A percentile compares a stretch with the other conserved stretches of the same genome.
Conservation (phyloP, 2,113 vertebrate species). For the Cephalopholis sonnerati region DNA sequence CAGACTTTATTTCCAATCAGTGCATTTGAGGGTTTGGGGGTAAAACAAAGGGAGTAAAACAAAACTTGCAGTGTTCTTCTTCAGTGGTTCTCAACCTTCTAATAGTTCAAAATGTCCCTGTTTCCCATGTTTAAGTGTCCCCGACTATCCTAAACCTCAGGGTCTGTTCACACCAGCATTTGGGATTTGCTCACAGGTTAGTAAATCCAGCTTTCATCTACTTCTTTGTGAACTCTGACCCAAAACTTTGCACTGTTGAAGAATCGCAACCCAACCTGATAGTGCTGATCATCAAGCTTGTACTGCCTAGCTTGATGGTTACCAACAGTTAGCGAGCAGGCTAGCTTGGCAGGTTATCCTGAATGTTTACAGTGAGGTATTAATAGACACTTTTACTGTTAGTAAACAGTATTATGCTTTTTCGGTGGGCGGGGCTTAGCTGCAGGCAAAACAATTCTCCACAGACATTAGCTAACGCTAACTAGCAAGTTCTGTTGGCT, state of each 20-base stretch:
- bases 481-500: too few relatives aligned
- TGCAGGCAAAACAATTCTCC: too few relatives aligned
- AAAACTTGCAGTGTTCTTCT: constrained; percentile 12
- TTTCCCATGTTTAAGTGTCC: background rate
- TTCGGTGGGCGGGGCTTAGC: too few relatives aligned
- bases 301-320: background rate
- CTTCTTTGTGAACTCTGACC: background rate
- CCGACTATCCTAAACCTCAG: background rate
- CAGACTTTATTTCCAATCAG: constrained; percentile 38
- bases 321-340: too few relatives aligned
- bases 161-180: background rate
- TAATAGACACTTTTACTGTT: too few relatives aligned
- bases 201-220: background rate
- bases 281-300: background rate
- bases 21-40: constrained; percentile 9
- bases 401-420: too few relatives aligned
- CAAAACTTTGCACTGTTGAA: background rate
- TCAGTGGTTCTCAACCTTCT: constrained; percentile 55
- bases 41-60: background rate
- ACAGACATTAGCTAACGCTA: too few relatives aligned
- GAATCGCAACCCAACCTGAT: too few relatives aligned
- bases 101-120: background rate
- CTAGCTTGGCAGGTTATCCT: background rate
- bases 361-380: background rate
- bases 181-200: background rate